A percentile compares a stretch with the other conserved stretches of the same genome.
Conservation (phyloP, 2,113 vertebrate genomes). For the pig (Sus scrofa) region DNA sequence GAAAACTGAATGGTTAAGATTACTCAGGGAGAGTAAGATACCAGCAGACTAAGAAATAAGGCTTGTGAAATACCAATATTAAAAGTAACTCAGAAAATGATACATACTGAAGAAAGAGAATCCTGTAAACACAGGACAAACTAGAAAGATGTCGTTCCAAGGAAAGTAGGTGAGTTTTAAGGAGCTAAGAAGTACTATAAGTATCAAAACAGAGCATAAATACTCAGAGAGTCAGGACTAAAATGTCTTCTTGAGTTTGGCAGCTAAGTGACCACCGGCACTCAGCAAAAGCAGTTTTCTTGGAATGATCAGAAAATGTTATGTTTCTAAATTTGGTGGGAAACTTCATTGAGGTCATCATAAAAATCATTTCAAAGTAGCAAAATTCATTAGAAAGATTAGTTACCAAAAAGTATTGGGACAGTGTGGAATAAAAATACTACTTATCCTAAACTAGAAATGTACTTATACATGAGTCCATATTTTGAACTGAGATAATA, state of each 20-base stretch:
- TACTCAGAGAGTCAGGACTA: not conserved
- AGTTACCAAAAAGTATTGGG: not conserved
- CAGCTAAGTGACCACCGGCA: not conserved
- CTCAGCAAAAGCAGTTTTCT: not conserved
- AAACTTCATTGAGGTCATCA: not conserved
- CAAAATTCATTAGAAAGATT: not conserved
- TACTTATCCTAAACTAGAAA: not conserved
- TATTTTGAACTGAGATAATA: not conserved
- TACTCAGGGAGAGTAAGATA: not conserved
- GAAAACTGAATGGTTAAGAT: not conserved
- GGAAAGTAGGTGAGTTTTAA: not conserved
- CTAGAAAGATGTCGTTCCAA: not conserved
- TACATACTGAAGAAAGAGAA: not conserved
- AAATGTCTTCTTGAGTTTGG: not conserved
- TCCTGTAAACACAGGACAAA: not conserved
- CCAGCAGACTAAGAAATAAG: not conserved
- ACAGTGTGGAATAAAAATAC: not conserved
- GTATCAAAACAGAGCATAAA: not conserved
- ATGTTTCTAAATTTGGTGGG: not conserved
- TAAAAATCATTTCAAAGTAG: not conserved
- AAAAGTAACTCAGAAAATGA: not conserved
- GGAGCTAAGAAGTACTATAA: not conserved
- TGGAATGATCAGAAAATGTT: not conserved
- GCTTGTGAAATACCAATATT: not conserved
- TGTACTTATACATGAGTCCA: not conserved